Percentiles rank a stretch among this genome's conserved stretches.
Evolutionary conservation across 2,113 vertebrate genomes (phyloP).

Genomic region (Grus americana): DNA sequence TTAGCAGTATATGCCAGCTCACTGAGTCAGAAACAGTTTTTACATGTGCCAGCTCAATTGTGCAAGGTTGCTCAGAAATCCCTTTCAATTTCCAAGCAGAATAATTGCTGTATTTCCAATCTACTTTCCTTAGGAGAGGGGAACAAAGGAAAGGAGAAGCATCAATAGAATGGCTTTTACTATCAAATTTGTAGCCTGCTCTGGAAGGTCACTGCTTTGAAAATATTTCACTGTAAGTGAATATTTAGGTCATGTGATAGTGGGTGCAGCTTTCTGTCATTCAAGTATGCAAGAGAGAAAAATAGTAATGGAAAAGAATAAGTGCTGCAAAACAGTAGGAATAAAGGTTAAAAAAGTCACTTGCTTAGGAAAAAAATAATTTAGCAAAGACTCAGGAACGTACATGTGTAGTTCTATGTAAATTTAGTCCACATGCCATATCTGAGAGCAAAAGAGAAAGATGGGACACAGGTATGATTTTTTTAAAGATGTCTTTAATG

Average conservation of each 20-base stretch:
- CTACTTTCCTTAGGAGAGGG: slow-evolving; percentile 62
- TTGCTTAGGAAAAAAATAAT: slow-evolving; percentile 31
- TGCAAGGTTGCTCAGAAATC: slow-evolving; percentile 75
- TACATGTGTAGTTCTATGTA: slow-evolving; percentile 23
- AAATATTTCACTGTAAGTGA: slow-evolving; percentile 52
- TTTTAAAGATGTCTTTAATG: background rate
- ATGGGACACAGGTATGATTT: background rate
- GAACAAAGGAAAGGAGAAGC: slow-evolving; percentile 62
- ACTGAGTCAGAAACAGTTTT: slow-evolving; percentile 78
- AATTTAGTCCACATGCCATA: slow-evolving; percentile 37
- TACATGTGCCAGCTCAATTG: slow-evolving; percentile 72
- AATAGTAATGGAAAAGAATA: slow-evolving; percentile 53
- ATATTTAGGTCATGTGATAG: slow-evolving; percentile 63
- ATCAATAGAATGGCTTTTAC: slow-evolving; percentile 56
- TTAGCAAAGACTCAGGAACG: slow-evolving; percentile 43
- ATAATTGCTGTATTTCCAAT: slow-evolving; percentile 73
- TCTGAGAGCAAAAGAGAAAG: background rate
- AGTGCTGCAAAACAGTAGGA: slow-evolving; percentile 45
- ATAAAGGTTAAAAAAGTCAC: slow-evolving; percentile 42
- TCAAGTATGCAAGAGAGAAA: slow-evolving; percentile 39
- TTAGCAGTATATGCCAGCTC: slow-evolving; percentile 79
- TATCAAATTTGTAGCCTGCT: slow-evolving; percentile 54
- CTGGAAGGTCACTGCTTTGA: slow-evolving; percentile 61
- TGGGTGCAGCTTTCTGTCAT: slow-evolving; percentile 43
- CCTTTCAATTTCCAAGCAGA: slow-evolving; percentile 69